phyloP scores from a whole-genome alignment of 2,888 invertebrate genomes.

The Habroteleia sp. region DNA sequence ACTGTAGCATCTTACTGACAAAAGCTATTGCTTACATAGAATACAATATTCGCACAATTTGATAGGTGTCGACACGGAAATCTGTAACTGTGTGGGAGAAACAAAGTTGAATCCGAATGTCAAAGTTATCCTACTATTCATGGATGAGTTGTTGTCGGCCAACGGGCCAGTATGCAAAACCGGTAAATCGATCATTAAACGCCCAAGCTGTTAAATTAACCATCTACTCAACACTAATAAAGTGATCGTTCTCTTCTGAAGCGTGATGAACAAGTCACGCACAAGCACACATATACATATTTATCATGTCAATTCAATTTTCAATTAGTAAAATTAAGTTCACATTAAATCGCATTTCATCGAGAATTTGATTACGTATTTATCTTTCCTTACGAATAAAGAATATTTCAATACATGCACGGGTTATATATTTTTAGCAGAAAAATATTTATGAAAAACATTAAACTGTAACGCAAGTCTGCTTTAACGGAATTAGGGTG shows the following conservation, averaged over 20 bases:
- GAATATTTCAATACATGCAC: no score
- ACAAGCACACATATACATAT: slow-evolving; percentile 12
- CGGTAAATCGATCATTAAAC: slow-evolving; percentile 76
- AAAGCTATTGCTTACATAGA: not conserved
- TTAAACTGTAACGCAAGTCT: no score
- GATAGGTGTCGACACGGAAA: slow-evolving; percentile 27
- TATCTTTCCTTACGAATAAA: no score
- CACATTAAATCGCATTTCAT: no score
- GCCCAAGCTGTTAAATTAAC: slow-evolving; percentile 74
- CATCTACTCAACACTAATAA: slow-evolving; percentile 73
- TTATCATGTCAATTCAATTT: slow-evolving; percentile 1
- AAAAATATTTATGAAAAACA: no score
- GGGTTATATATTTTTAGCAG: no score
- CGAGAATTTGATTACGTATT: no score
- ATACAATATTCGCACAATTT: slow-evolving; percentile 2
- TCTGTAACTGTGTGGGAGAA: slow-evolving; percentile 6
- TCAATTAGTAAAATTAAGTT: no score
- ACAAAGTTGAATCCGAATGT: slow-evolving; percentile 42
- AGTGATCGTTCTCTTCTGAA: slow-evolving; percentile 66
- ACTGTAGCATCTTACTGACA: not conserved
- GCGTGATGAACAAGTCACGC: slow-evolving; percentile 18
- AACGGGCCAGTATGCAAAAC: slow-evolving; percentile 66
- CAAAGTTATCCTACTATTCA: slow-evolving; percentile 33
- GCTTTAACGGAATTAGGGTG: no score
- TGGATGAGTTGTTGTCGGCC: slow-evolving; percentile 29